These are phyloP conservation scores for Aythya baeri DNA, from an alignment of 2,113 vertebrate species.

Conservation along the genomic window DNA sequence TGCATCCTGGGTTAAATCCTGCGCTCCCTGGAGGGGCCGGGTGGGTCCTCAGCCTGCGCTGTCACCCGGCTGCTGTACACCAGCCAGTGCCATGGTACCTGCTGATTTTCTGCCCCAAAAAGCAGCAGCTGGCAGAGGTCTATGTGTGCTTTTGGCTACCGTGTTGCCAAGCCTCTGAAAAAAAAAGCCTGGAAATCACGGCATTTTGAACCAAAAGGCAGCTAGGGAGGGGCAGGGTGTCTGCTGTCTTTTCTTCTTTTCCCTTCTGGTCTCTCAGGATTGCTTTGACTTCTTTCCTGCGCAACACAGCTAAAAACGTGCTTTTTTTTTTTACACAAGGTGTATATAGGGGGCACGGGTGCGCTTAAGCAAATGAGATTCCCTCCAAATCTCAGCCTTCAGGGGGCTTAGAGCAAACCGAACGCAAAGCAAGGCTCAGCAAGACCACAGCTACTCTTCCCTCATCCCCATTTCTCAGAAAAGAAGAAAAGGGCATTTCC, in stretches of 20 bases:
- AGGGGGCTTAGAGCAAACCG: not conserved
- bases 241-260: not conserved
- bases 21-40: not conserved
- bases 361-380: not conserved
- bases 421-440: not conserved
- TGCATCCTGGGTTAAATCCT: not conserved
- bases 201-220: not conserved
- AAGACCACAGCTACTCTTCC: rapidly evolving
- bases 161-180: not conserved
- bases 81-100: not conserved
- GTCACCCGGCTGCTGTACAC: not conserved
- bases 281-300: not conserved
- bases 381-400: not conserved
- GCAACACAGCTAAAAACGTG: not conserved
- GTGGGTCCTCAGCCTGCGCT: not conserved
- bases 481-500: not conserved
- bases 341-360: not conserved
- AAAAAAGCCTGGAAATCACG: not conserved
- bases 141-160: not conserved
- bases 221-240: not conserved
- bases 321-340: not conserved
- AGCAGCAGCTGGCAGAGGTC: not conserved
- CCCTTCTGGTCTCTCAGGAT: not conserved
- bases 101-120: not conserved
- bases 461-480: not conserved